Evolutionary conservation across 2,113 vertebrate genomes (phyloP).

Genomic region (Mus spicilegus): DNA sequence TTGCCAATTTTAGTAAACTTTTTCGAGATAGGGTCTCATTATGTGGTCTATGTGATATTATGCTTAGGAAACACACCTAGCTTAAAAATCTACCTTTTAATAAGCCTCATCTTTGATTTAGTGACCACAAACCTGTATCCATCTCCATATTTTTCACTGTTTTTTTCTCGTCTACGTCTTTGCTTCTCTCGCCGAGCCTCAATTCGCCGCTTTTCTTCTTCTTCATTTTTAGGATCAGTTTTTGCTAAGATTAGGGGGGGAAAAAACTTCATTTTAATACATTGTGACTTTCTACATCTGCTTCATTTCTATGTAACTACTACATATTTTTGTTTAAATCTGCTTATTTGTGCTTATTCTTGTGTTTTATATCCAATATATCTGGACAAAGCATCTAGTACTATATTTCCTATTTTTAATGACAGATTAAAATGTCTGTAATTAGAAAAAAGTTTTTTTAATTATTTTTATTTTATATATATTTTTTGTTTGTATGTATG

Average conservation of each 20-base stretch:
- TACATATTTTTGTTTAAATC: constrained; percentile 43
- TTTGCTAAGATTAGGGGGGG: constrained; percentile 82
- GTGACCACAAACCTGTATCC: constrained; percentile 90
- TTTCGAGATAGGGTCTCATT: not conserved
- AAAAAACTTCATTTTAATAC: constrained; percentile 32
- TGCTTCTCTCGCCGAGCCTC: constrained; percentile 91
- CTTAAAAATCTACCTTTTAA: not conserved
- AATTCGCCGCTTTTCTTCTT: constrained; percentile 90
- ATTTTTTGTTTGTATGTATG: not conserved
- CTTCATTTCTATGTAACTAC: constrained; percentile 16
- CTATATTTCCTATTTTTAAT: not conserved
- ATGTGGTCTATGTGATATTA: not conserved
- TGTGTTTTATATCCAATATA: not conserved
- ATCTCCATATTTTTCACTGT: constrained; percentile 92
- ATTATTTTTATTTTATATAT: not conserved
- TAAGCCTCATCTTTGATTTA: not conserved
- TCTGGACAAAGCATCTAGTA: not conserved
- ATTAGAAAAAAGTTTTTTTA: not conserved
- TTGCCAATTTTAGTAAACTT: constrained; percentile 5
- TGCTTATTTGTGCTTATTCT: not conserved
- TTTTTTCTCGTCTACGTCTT: constrained; percentile 92
- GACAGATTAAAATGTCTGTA: not conserved
- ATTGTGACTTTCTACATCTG: constrained; percentile 2
- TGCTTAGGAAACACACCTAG: not conserved
- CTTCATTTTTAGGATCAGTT: constrained; percentile 88